Percentiles rank a stretch among this genome's conserved stretches.
Evolutionary conservation across 2,888 invertebrate genomes (phyloP).

Genomic region (Cordylochernes scorpioides): DNA sequence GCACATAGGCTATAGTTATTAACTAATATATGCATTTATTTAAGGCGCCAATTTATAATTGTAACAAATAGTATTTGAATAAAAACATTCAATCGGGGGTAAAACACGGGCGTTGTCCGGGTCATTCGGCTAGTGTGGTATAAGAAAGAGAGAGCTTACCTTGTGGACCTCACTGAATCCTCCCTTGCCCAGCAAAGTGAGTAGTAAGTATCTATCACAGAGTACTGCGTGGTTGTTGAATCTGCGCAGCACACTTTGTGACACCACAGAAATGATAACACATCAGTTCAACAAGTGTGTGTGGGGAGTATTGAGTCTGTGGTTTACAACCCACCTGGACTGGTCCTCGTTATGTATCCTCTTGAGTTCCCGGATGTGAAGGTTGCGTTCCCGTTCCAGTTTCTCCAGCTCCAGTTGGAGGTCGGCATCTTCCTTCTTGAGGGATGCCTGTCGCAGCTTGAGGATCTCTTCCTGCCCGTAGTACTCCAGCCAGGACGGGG

Average conservation of each 20-base stretch:
- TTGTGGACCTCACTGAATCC: constrained; percentile 88
- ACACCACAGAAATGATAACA: too few species aligned
- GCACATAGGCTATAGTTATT: too few species aligned
- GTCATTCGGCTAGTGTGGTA: too few species aligned
- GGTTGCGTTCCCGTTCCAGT: constrained; percentile 82
- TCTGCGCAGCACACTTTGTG: constrained; percentile 22
- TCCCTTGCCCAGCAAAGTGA: constrained; percentile 91
- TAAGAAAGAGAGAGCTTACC: too few species aligned
- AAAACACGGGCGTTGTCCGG: too few species aligned
- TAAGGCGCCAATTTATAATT: too few species aligned
- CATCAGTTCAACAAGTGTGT: too few species aligned
- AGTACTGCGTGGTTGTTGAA: constrained; percentile 96
- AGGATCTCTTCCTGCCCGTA: constrained; percentile 98
- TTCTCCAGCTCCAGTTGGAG: constrained; percentile 94
- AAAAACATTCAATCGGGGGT: too few species aligned
- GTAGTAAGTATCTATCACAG: constrained; percentile 78
- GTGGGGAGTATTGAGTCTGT: too few species aligned
- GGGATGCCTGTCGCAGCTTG: constrained; percentile 81
- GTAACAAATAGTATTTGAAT: too few species aligned
- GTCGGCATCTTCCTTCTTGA: constrained; percentile 96
- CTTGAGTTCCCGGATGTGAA: constrained; percentile 93
- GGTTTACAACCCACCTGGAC: constrained; percentile 36
- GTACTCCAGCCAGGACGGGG: constrained; percentile 37
- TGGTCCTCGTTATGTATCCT: constrained; percentile 97
- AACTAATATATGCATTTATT: too few species aligned